Base-by-base conservation (phyloP, 2,113 vertebrate species). In the Mellivora capensis region DNA sequence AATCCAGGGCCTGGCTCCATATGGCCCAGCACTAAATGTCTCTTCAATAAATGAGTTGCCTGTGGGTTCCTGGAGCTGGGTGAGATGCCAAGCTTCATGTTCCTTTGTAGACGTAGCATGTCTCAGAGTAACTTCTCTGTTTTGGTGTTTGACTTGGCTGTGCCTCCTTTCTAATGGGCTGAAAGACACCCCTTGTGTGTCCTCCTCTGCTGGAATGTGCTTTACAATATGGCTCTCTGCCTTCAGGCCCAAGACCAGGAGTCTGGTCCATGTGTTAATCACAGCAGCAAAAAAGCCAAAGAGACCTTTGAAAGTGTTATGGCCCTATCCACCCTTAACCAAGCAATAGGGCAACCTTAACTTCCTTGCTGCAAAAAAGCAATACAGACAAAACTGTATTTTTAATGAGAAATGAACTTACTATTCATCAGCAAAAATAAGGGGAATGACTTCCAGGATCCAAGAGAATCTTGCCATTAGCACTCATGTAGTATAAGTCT, bases 61-160 rank as follows among this genome's bases (percentile, higher is more conserved):
- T 80, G 34, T 86, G 91, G 76, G 52, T 42, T 80, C 69, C 59
- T 54, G 27, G 76, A 59, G 27, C 71, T 6, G 7, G 11, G 34
- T 7, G 37, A 80, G 31, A 37, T 0, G 69, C 90, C 89, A 83
- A 34, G 42, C 25, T 86, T 49, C 62, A 17, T 39, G 18, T 42
- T 76, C 10, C 59, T n/a, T 31, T 54, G 15, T 4, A 77, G 64
- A 79, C 9, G 0, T 9, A 31, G 52, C 47, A 2, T n/a, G 37
- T 42, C 82, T 87, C 67, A 54, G 88, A 86, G 21, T n/a, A 52
- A 90, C 90, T 49, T 77, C 57, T 79, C 77, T 62, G 21, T 76
- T 39, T 64, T 9, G 3, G n/a, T 86, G 42, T 96, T 91, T 87
- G 82, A 27, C 79, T 91, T 98, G 96, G 93, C 94, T 3, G 1